Base-by-base conservation (phyloP, 2,888 invertebrate species). In the Crossocerus cetratus region DNA sequence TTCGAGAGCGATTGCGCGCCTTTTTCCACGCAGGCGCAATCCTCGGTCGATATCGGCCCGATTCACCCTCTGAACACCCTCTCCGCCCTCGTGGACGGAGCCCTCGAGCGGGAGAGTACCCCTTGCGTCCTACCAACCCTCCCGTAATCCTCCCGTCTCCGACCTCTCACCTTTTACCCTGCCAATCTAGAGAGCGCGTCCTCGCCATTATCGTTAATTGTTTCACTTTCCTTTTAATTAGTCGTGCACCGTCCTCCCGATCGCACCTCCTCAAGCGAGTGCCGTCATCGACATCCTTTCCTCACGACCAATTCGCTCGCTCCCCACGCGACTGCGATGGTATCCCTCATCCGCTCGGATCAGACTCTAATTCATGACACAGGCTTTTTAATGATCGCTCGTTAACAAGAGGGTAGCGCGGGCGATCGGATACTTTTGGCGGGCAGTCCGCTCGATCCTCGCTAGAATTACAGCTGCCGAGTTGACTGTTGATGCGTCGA, bases 21-120 rank as follows among this genome's bases (percentile, higher is more conserved):
- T 87, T 86, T 83, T 79, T 79, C 76, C 82, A 83, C 88, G 88
- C 89, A 89, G 85, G 86, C 89, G 87, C 87, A 86, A 85, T 86
- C 76, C 82, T 80, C 83, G 87, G 85, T 88, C 88, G 86, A 88
- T 88, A 87, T 79, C 78, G 71, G 65, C 73, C 76, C 65, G 69
- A 69, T 71, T 76, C 45, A 64, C 75, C 72, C 74, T 72, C 74
- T 55, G 49, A 65, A 58, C 54, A 70, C 66, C 67, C 72, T 55
- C 69, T 71, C 61, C 49, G 71, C 78, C 60, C 72, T 53, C 58
- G 16, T 67, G 32, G 32, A 32, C 32, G 11, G 32, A 32, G 32
- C 5, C 8, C 57, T 45, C 53, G 43, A 63, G 54, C 56, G 76
- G 73, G 65, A 57, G 43, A 65, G 60, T 54, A 54, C 62, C 73